phyloP scores from a whole-genome alignment of 2,113 vertebrate genomes.

The Thalassoma bifasciatum region DNA sequence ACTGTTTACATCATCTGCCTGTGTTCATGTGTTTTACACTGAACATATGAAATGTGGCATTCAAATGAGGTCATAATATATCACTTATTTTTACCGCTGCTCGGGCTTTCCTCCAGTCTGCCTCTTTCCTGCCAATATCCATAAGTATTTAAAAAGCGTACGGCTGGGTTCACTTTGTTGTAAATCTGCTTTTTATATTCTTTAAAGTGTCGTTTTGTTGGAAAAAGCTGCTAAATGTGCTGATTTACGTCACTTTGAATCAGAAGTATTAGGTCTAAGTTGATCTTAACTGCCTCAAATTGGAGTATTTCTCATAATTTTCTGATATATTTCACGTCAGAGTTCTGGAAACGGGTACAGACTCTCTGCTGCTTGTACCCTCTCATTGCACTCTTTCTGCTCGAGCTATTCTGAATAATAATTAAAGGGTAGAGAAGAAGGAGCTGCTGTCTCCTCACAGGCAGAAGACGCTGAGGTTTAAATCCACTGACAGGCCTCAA shows the following conservation, averaged over 20 bases:
- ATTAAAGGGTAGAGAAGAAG: not conserved
- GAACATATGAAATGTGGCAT: conserved; percentile 21
- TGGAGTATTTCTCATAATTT: no score
- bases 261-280: not conserved
- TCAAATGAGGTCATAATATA: conserved; percentile 45
- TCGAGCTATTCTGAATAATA: not conserved
- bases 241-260: not conserved
- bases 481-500: not conserved
- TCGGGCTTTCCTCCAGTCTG: conserved; percentile 33
- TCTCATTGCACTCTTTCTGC: not conserved
- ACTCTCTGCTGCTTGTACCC: not conserved
- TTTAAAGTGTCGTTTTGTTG: conserved; percentile 12
- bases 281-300: no score
- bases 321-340: no score
- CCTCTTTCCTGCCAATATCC: conserved; percentile 20
- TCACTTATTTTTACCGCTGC: conserved; percentile 54
- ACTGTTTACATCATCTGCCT: conserved; percentile 39
- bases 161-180: not conserved
- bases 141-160: not conserved
- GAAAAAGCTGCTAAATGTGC: conserved; percentile 6
- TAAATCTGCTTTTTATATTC: not conserved
- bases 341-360: not conserved
- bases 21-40: conserved; percentile 35
- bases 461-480: not conserved
- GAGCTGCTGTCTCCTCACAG: not conserved